Evolutionary conservation across 2,113 vertebrate species (phyloP), one percentile per base, ranked within the genome.

Genomic region (Semnopithecus entellus): DNA sequence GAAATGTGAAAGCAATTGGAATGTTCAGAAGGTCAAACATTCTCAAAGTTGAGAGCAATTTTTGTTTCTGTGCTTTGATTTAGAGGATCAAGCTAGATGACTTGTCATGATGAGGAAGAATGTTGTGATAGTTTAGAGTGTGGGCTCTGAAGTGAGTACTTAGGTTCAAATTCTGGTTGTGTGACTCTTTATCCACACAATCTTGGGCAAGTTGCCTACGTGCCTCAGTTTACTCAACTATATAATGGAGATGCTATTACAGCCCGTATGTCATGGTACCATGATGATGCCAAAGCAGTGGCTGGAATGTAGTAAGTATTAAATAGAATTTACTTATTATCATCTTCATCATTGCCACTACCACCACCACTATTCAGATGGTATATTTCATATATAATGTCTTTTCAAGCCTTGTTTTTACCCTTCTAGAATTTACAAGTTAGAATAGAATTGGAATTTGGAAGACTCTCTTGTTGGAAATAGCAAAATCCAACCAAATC

Each of bases 1-100:
- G 85, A 95, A 91, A 84, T 91, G 75, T 96, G 83, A 93, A 55
- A 93, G 73, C 40, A 70, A 45, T 61, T 94, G 79, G 43, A 85
- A 93, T 87, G 68, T 80, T 94, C 80, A 89, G 68, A 85, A 94
- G 73, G 75, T 83, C 79, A 94, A 68, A 85, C 81, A 55, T 64
- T 78, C 48, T 97, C n/a, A 70, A 76, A 93, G 61, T 76, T 50
- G 73, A 94, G 40, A 61, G 79, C 20, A 73, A 84, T 84, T 38
- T 91, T 79, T 17, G 32, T 70, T 9, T 97, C 61, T 68, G 5
- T 45, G 66, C 43, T 93, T 96, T 92, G 17, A 23, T 83, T 73
- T 94, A 83, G 75, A 90, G 43, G 16, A 70, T 50, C 1, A 7
- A 12, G 20, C 16, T 89, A 57, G n/a, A 68, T 45, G 45, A 8